A percentile compares a stretch with the other conserved stretches of the same genome.
phyloP scores from a whole-genome alignment of 2,113 vertebrate species.

The Monopterus albus region DNA sequence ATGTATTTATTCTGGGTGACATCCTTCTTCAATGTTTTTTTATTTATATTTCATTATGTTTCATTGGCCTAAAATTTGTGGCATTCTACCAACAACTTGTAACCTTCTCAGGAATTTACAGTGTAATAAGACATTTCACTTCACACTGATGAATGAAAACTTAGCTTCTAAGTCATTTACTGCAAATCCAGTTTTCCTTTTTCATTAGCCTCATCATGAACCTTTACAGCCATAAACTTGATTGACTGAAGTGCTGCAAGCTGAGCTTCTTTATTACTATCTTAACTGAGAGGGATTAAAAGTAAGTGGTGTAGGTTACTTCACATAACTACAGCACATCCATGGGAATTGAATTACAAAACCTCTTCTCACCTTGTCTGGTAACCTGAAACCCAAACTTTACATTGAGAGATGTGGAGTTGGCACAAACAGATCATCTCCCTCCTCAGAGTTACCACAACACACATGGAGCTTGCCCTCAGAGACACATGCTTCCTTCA shows the following conservation, averaged over 20 bases:
- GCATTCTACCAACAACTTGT: not conserved
- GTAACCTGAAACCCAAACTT: constrained; percentile 74
- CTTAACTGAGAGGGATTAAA: constrained; percentile 58
- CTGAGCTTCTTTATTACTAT: constrained; percentile 49
- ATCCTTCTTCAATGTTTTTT: not conserved
- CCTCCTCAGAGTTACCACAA: constrained; percentile 58
- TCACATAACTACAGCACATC: constrained; percentile 47
- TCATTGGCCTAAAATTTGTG: not conserved
- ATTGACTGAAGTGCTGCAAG: constrained; percentile 50
- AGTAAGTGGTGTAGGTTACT: constrained; percentile 54
- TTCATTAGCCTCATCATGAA: constrained; percentile 44
- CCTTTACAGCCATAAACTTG: constrained; percentile 41
- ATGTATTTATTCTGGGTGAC: not conserved
- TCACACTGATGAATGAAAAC: not conserved
- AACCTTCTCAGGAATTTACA: not conserved
- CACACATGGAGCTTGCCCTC: constrained; percentile 61
- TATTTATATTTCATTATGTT: not conserved
- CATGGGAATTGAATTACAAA: constrained; percentile 66
- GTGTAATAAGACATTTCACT: not conserved
- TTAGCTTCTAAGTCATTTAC: constrained; percentile 24
- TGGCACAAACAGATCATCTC: constrained; percentile 72
- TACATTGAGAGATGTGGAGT: constrained; percentile 71
- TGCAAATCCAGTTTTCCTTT: constrained; percentile 30
- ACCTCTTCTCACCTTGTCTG: constrained; percentile 69
- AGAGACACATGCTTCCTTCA: constrained; percentile 40